Evolutionary conservation across 2,888 invertebrate genomes (phyloP).

Genomic region (Venusia cambrica): DNA sequence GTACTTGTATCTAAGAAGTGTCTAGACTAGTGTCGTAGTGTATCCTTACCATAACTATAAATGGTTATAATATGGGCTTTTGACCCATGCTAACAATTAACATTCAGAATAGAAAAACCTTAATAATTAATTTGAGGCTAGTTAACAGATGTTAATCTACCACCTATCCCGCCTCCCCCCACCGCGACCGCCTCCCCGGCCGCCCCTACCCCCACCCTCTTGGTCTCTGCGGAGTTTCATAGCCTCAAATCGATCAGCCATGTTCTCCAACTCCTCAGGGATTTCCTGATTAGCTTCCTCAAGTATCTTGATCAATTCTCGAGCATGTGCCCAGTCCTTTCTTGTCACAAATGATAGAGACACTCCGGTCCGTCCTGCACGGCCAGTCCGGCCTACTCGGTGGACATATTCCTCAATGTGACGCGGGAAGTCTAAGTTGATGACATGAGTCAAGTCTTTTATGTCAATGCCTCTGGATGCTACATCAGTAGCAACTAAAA

Average conservation of each 20-base stretch:
- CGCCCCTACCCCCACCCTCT: slow-evolving; percentile 67
- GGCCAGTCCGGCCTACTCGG: slow-evolving; percentile 96
- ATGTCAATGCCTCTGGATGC: slow-evolving; percentile 97
- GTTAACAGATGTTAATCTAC: slow-evolving; percentile 32
- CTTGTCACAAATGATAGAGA: slow-evolving; percentile 91
- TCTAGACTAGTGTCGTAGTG: no score
- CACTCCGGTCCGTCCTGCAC: slow-evolving; percentile 92
- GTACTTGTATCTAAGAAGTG: no score
- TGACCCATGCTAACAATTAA: slow-evolving; percentile 5
- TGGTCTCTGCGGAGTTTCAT: slow-evolving; percentile 83
- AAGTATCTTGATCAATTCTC: slow-evolving; percentile 90
- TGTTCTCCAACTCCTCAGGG: slow-evolving; percentile 86
- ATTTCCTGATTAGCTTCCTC: slow-evolving; percentile 93
- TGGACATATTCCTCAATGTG: slow-evolving; percentile 98
- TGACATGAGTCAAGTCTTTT: slow-evolving; percentile 92
- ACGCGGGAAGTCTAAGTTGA: slow-evolving; percentile 96
- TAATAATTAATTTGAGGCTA: slow-evolving; percentile 3
- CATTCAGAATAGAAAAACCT: slow-evolving; percentile 8
- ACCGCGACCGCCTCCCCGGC: slow-evolving; percentile 37
- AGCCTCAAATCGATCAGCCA: slow-evolving; percentile 87
- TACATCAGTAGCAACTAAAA: slow-evolving; percentile 96
- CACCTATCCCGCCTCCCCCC: slow-evolving; percentile 50
- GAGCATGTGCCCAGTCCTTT: slow-evolving; percentile 90
- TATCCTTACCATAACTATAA: no score
- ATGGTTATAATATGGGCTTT: no score